Evolutionary conservation across 2,888 invertebrate genomes (phyloP).

Genomic region (Antheraea assamensis): DNA sequence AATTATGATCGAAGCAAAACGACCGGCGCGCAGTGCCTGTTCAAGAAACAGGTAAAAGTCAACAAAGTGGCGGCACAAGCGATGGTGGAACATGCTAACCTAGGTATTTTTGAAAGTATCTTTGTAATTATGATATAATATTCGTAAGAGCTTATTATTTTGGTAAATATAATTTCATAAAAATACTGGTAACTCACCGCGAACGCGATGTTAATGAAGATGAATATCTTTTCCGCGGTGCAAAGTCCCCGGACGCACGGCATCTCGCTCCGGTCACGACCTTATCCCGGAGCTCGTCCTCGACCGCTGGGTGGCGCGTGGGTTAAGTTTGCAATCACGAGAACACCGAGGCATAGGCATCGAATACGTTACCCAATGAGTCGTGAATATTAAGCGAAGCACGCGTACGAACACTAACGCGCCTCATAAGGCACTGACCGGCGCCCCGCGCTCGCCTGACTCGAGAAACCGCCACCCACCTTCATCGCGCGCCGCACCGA

Average conservation of each 20-base stretch:
- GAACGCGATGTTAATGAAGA: conserved; percentile 77
- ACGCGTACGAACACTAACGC: conserved; percentile 28
- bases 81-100: neutral
- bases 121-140: neutral
- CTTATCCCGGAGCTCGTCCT: neutral
- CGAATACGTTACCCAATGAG: conserved; percentile 6
- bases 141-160: neutral
- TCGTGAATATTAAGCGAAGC: conserved; percentile 24
- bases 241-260: conserved; percentile 64
- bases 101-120: neutral
- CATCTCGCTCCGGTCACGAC: conserved; percentile 42
- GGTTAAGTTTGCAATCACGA: neutral
- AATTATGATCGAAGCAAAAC: neutral
- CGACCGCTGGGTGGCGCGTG: conserved; percentile 2
- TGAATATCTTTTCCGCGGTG: conserved; percentile 70
- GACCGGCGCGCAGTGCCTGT: neutral
- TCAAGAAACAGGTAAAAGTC: neutral
- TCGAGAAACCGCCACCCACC: neutral
- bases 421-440: conserved; percentile 68
- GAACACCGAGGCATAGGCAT: conserved; percentile 17
- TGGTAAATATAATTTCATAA: neutral
- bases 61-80: neutral
- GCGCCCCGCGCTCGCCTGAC: conserved; percentile 15
- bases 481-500: neutral
- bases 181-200: conserved; percentile 54